Conservation (phyloP, 2,113 vertebrate species). For the Oenanthe melanoleuca region DNA sequence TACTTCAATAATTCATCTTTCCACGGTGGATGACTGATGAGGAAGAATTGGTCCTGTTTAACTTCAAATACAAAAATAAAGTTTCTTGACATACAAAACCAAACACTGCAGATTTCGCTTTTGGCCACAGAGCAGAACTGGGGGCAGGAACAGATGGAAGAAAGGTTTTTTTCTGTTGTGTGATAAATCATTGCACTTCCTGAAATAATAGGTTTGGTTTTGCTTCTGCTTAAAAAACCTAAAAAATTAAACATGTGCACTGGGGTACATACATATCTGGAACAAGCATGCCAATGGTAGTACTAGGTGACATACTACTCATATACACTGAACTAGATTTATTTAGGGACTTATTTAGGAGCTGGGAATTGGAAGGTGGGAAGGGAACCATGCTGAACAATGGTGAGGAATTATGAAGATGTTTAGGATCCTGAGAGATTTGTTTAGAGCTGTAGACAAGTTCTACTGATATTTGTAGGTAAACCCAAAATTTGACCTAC, state of each 20-base stretch:
- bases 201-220: neutral
- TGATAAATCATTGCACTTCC: neutral
- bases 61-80: neutral
- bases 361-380: neutral
- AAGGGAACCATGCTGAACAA: neutral
- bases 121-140: neutral
- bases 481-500: neutral
- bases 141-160: neutral
- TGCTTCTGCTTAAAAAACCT: neutral
- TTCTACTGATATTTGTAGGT: neutral
- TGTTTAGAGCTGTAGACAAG: neutral
- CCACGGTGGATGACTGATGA: neutral
- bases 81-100: neutral
- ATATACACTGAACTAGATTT: neutral
- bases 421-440: neutral
- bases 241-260: neutral
- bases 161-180: neutral
- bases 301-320: neutral
- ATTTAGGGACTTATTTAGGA: neutral
- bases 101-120: neutral
- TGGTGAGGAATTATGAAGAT: neutral
- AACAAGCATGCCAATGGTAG: neutral
- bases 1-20: neutral
- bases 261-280: fast-evolving
- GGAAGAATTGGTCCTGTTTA: neutral